Base-by-base conservation (phyloP, 2,888 invertebrate genomes). In the Deilephila elpenor region DNA sequence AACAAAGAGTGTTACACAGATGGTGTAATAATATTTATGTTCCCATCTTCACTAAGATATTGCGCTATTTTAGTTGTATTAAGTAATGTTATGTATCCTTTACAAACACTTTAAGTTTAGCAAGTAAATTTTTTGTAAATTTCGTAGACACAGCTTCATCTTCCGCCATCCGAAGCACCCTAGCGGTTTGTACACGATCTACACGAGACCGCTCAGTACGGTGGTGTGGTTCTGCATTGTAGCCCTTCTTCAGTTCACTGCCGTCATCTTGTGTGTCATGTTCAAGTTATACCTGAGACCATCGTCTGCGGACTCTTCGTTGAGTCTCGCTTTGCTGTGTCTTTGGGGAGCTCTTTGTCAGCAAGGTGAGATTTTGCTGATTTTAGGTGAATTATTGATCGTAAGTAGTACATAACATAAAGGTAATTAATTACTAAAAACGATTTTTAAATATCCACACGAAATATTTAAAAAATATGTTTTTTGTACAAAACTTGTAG, bases 161-260 rank as follows among this genome's bases (percentile, higher is more conserved):
- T 96, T 97, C 82, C 96, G 96, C 0, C 96, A 96, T 83, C 97
- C 97, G 0, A 96, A 96, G 78, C 93, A 94, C 60, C 93, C 95
- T 0, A 93, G 95, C 61, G 95, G 95, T 32, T 95, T 96, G 80
- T 95, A 95, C 75, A 95, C 95, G 60, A 95, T 96, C 37, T 97
- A 96, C 84, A 91, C 96, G 0, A 95, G 96, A 51, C 97, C 97
- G 0, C 93, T 97, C 62, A 91, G 95, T 8, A 85, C 85, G 56
- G 84, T 86, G 1, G 96, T 97, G 2, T 97, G 96, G 96, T 89
- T 95, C 59, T 91, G 95, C 75, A 89, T 94, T 5, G 71, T 94
- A 6, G 85, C 86, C 0, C 85, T 94, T 53, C 79, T 94, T 17
- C 59, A 84, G 0, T 78, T 93, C 0, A 82, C 89, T 0, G 83